Evolutionary conservation across 1,140 invertebrate genomes (phyloP), one percentile per base, ranked within the genome.

Genomic region (Micrasema minimum): DNA sequence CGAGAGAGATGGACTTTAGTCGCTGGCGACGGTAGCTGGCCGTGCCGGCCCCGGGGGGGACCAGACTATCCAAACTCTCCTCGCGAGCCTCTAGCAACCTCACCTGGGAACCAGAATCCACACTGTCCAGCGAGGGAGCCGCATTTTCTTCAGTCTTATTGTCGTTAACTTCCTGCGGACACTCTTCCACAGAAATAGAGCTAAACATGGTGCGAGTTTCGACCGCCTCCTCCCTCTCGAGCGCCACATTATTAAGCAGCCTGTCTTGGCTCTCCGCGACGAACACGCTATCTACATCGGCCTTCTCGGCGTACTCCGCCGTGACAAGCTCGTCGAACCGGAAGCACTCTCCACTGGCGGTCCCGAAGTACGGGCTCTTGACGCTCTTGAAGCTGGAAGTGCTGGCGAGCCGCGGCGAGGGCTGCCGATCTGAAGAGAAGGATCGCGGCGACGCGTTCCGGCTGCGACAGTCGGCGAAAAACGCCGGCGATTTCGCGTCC

Each of bases 1-100:
- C 85, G 41, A 86, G 69, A 0, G 85, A 86, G 75, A 85, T 85
- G n/a, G 84, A 85, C 77, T 86, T 85, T 57, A 86, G 74, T 69
- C 85, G 77, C 70, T 84, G 84, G 66, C 85, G 72, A 75, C 84
- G 78, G 20, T 79, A 79, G 55, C 82, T 79, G 1, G 80, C 83
- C n/a, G 81, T 78, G 38, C 78, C 75, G 41, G 78, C 75, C 26
- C 69, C 77, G 2, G 78, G 78, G 14, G 72, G 71, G n/a, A 68
- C 50, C 20, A 81, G 67, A 69, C 80, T 80, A 38, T 79, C 76
- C 57, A 72, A 71, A 57, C 78, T 79, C 31, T 78, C 76, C 64
- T 80, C 61, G 16, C n/a, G 11, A n/a, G 37, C n/a, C 12, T 9
- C 7, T 51, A 57, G 23, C n/a, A 11, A 12, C 7, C 41, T 68